These are phyloP conservation scores for Sphenodon punctatus DNA, from an alignment of 2,797 vertebrate genomes.

Conservation along the genomic window DNA sequence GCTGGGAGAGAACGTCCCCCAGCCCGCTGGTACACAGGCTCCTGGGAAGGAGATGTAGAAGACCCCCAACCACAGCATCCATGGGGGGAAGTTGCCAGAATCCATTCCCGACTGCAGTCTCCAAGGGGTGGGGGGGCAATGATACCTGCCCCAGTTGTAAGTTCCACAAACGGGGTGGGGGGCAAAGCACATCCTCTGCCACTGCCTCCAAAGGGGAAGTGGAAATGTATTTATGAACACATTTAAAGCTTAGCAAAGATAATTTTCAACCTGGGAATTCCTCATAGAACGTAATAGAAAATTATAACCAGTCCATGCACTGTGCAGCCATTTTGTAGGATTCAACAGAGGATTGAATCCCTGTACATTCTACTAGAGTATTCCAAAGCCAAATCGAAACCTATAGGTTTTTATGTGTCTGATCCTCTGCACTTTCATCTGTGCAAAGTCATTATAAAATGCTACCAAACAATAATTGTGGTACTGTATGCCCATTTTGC, in stretches of 20 bases:
- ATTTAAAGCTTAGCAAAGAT: neutral
- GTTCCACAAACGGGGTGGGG: too few species aligned
- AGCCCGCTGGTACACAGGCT: too few species aligned
- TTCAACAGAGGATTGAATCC: neutral
- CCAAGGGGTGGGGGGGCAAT: too few species aligned
- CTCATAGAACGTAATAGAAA: neutral
- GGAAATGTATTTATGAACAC: too few species aligned
- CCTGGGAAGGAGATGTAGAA: too few species aligned
- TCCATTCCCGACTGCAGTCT: too few species aligned
- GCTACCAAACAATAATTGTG: neutral
- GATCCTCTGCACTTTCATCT: neutral
- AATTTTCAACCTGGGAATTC: neutral
- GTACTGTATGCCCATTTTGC: neutral
- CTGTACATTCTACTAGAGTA: neutral
- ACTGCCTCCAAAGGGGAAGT: too few species aligned
- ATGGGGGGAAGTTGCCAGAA: too few species aligned
- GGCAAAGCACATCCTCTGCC: too few species aligned
- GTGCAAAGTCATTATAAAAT: neutral
- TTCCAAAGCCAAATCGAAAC: neutral
- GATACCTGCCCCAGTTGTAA: too few species aligned
- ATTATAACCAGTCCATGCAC: neutral
- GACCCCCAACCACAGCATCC: too few species aligned
- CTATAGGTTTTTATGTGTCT: neutral
- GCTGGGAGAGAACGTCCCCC: too few species aligned
- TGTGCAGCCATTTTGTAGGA: neutral